A percentile compares a stretch with the other conserved stretches of the same genome.
These are phyloP conservation scores for Alloscopus bannaensis DNA, from an alignment of 2,888 invertebrate species.

Conservation along the genomic window DNA sequence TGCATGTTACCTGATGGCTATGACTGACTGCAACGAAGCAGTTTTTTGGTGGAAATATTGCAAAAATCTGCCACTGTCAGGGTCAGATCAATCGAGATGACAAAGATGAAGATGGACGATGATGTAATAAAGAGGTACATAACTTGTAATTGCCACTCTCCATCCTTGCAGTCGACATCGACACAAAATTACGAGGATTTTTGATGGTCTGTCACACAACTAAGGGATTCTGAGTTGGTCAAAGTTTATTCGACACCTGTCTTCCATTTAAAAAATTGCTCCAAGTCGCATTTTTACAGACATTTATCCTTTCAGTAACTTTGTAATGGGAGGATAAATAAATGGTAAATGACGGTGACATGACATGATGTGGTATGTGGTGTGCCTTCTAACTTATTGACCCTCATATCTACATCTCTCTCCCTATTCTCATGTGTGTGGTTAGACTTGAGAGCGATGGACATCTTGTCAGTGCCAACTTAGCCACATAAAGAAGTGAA, in stretches of 20 bases:
- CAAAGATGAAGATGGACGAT: constrained; percentile 19
- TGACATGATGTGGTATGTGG: too few species aligned
- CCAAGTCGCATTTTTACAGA: background rate
- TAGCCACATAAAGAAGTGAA: background rate
- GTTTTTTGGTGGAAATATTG: too few species aligned
- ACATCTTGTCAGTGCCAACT: too few species aligned
- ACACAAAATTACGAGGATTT: background rate
- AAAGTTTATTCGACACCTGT: constrained; percentile 19
- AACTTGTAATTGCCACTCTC: background rate
- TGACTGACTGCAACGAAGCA: too few species aligned
- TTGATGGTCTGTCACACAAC: constrained; percentile 7
- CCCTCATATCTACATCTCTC: constrained; percentile 8
- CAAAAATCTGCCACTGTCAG: constrained; percentile 23
- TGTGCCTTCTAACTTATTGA: constrained; percentile 13
- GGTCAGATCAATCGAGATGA: constrained; percentile 24
- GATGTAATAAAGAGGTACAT: constrained; percentile 16
- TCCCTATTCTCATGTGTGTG: background rate
- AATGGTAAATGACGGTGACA: too few species aligned
- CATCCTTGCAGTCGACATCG: background rate
- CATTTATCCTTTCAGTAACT: background rate
- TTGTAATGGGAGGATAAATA: too few species aligned
- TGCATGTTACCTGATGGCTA: too few species aligned
- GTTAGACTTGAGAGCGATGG: too few species aligned
- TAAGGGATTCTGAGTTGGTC: background rate
- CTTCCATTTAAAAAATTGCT: background rate